Percentiles rank a stretch among this genome's conserved stretches.
These are phyloP conservation scores for Eilema griseolum DNA, from an alignment of 2,888 invertebrate species.

Conservation along the genomic window DNA sequence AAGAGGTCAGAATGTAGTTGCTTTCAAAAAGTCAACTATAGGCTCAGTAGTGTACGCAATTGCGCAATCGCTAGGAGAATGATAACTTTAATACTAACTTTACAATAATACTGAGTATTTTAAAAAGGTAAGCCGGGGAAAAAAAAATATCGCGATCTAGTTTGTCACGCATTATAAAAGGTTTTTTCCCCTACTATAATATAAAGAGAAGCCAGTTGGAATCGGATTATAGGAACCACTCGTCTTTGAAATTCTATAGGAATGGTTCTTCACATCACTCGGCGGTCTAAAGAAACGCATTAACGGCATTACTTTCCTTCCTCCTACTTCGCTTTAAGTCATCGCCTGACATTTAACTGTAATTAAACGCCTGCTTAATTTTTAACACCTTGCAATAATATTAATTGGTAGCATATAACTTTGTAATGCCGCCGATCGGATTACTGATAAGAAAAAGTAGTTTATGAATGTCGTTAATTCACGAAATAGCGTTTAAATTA, in stretches of 20 bases:
- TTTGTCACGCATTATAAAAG: too few relatives aligned
- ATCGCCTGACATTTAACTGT: slow-evolving; percentile 36
- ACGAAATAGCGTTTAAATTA: not conserved
- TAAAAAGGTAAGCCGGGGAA: too few relatives aligned
- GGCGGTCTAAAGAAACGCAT: slow-evolving; percentile 22
- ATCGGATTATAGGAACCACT: too few relatives aligned
- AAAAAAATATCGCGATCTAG: too few relatives aligned
- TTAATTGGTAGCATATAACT: slow-evolving; percentile 42
- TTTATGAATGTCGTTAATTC: slow-evolving; percentile 19
- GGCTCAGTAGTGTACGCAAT: too few relatives aligned
- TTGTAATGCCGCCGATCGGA: slow-evolving; percentile 23
- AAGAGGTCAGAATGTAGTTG: too few relatives aligned
- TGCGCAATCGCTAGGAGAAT: too few relatives aligned
- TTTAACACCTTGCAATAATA: slow-evolving; percentile 44
- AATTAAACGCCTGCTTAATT: slow-evolving; percentile 34
- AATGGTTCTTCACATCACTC: not conserved
- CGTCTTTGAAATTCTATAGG: not conserved
- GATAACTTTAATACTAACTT: too few relatives aligned
- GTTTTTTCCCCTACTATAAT: too few relatives aligned
- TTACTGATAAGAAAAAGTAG: slow-evolving; percentile 24
- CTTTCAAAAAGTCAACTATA: too few relatives aligned
- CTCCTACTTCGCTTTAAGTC: slow-evolving; percentile 14
- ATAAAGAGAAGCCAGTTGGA: too few relatives aligned
- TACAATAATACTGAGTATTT: too few relatives aligned
- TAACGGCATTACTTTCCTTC: slow-evolving; percentile 23